Evolutionary conservation across 2,797 vertebrate species (phyloP), one percentile per base, ranked within the genome.

Genomic region (Argyrosomus regius): DNA sequence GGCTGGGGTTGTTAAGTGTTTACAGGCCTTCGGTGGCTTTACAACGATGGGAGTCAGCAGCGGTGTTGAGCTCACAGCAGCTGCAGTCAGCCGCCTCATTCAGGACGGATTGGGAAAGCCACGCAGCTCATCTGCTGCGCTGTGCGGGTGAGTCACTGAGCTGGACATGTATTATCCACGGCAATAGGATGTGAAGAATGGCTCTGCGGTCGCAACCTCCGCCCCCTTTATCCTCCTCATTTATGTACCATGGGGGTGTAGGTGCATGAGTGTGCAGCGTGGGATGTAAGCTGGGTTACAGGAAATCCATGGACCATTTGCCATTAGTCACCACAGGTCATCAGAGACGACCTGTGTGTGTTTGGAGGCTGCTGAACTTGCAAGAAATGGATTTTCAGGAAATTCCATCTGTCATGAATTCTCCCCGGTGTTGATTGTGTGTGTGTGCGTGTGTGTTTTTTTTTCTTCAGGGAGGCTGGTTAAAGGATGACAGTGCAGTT

Each of bases 281-380:
- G 2, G 66, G 79, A 58, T 41, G 48, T 68, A 72, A 80, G 50
- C 61, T 56, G 68, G 41, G 81, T 78, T 81, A 72, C 20, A 81
- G 85, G 69, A 81, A 86, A 90, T 85, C 82, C 70, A 83, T 72
- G 24, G 68, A 81, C 61, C 75, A 80, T 83, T 83, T 73, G 62
- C 81, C 63, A 81, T 93, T 91, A 93, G 89, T 94, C 93, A 92
- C 77, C 72, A 17, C 41, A 54, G 72, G 88, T 72, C 81, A 82
- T 91, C 80, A 72, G 73, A 64, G 54, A 68, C 59, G 14, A 48
- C 69, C 49, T 66, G 45, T 35, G 20, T 35, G 56, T 61, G 61
- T 24, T 31, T 61, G 41, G 3, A 18, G 13, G 6, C 68, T 87
- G 83, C 88, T 90, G 90, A 87, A 72, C 81, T 87, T 84, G 77